Evolutionary conservation across 2,797 vertebrate species (phyloP).

Genomic region (Rhincodon typus): DNA sequence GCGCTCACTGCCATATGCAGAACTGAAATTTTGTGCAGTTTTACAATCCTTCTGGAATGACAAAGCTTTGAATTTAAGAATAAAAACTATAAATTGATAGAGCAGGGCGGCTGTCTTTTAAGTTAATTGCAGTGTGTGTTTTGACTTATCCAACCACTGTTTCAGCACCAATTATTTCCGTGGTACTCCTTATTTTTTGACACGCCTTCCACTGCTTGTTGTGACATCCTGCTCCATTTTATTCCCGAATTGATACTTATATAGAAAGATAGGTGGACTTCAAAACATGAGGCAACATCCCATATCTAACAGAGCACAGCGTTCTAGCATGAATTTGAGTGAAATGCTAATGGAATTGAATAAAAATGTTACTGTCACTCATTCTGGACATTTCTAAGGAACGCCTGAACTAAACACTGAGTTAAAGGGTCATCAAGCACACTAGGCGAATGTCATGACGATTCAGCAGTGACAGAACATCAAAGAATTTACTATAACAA

Average conservation of each 20-base stretch:
- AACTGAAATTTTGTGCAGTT: neutral
- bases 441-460: neutral
- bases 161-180: neutral
- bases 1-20: neutral
- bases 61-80: neutral
- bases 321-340: neutral
- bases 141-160: neutral
- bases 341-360: neutral
- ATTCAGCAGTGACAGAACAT: neutral
- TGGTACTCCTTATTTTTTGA: neutral
- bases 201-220: neutral
- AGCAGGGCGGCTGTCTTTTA: neutral
- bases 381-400: neutral
- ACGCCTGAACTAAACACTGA: neutral
- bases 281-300: neutral
- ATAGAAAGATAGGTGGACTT: neutral
- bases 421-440: neutral
- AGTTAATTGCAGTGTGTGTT: neutral
- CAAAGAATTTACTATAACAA: neutral
- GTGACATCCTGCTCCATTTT: neutral
- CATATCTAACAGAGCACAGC: neutral
- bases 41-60: neutral
- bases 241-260: neutral
- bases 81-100: neutral
- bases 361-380: neutral